A percentile compares a stretch with the other conserved stretches of the same genome.
These are phyloP conservation scores for Formica exsecta DNA, from an alignment of 1,140 invertebrate genomes.

Conservation along the genomic window DNA sequence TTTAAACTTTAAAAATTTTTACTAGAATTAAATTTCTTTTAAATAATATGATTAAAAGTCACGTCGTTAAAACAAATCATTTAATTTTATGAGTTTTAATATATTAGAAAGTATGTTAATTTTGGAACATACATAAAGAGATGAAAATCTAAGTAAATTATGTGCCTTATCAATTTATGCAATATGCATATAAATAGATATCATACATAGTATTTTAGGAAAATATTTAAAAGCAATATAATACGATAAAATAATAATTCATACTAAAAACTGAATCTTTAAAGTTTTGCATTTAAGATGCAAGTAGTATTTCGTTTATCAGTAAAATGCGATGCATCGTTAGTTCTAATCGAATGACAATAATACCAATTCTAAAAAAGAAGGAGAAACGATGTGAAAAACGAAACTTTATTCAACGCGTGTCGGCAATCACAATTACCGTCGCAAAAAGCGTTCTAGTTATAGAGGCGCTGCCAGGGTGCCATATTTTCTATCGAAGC, in stretches of 20 bases:
- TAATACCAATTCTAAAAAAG: slow-evolving; percentile 1
- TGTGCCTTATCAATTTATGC: no score
- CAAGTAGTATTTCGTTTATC: slow-evolving; percentile 14
- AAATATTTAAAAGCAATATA: not conserved
- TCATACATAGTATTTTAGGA: not conserved
- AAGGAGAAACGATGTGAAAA: slow-evolving; percentile 6
- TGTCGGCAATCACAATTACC: slow-evolving; percentile 54
- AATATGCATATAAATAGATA: not conserved
- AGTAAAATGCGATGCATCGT: slow-evolving; percentile 6
- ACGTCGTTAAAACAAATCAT: not conserved
- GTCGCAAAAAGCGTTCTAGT: slow-evolving; percentile 53
- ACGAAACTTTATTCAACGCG: slow-evolving; percentile 54
- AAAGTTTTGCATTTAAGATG: not conserved
- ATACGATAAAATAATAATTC: not conserved
- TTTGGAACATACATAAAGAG: no score
- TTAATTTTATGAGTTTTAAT: not conserved
- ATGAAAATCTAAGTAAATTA: no score
- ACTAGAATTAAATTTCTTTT: not conserved
- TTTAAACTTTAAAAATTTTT: not conserved
- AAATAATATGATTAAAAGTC: not conserved
- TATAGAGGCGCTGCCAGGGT: slow-evolving; percentile 24
- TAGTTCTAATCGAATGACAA: slow-evolving; percentile 52
- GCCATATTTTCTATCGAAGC: slow-evolving; percentile 68
- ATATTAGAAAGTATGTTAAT: no score
- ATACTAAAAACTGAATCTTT: not conserved